Evolutionary conservation across 2,797 vertebrate genomes (phyloP).

Genomic region (Bucorvus abyssinicus): DNA sequence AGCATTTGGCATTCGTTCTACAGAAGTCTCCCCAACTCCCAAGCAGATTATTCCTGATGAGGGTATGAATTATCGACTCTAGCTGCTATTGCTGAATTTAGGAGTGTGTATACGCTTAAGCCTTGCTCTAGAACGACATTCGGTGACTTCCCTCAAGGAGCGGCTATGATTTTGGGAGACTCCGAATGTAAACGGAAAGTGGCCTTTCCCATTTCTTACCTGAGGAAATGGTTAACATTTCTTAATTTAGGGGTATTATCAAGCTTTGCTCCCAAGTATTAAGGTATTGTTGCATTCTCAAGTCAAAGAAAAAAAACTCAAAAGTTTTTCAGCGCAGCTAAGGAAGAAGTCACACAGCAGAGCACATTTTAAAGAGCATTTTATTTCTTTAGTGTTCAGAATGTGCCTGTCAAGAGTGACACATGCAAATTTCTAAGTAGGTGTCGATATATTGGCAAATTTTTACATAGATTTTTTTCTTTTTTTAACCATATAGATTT

Average conservation of each 20-base stretch:
- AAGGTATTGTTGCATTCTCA: not conserved
- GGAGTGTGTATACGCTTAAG: not conserved
- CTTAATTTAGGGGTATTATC: not conserved
- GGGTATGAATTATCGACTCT: constrained; percentile 21
- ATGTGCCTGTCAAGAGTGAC: not conserved
- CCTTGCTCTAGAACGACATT: not conserved
- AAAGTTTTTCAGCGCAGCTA: not conserved
- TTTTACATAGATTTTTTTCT: not conserved
- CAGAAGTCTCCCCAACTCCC: constrained; percentile 6
- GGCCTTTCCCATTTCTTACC: not conserved
- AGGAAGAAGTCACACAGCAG: not conserved
- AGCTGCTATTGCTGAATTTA: not conserved
- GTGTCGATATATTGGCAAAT: not conserved
- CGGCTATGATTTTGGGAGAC: not conserved
- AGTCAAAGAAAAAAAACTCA: not conserved
- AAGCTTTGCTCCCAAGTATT: not conserved
- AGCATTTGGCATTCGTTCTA: constrained; percentile 12
- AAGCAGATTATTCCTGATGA: constrained; percentile 45
- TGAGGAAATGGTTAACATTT: constrained; percentile 18
- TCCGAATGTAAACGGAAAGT: not conserved
- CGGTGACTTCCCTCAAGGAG: not conserved
- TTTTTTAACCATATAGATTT: not conserved
- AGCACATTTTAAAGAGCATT: not conserved
- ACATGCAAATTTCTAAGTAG: not conserved
- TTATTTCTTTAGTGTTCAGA: not conserved